A percentile compares a stretch with the other conserved stretches of the same genome.
These are phyloP conservation scores for Blastobasis lacticolella DNA, from an alignment of 2,888 invertebrate species.

Conservation along the genomic window DNA sequence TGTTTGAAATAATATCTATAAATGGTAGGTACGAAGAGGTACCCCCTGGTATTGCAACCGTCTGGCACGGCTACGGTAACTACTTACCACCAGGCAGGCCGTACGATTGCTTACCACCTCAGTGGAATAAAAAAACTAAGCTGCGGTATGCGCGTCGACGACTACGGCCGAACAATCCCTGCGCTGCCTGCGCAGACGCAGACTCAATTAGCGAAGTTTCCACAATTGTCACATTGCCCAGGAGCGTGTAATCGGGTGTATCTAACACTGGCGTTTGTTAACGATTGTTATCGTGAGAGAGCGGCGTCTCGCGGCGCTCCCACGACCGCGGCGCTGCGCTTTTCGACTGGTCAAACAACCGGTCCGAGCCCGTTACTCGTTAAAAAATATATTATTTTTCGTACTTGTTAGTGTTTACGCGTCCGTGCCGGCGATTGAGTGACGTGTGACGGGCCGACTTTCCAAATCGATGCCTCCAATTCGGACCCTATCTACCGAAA, in stretches of 20 bases:
- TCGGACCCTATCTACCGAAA: neutral
- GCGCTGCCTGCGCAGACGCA: too few species aligned
- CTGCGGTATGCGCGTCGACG: too few species aligned
- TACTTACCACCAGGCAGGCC: too few species aligned
- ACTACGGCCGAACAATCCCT: too few species aligned
- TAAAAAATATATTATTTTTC: neutral
- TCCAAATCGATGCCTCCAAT: neutral
- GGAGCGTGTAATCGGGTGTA: conserved; percentile 2
- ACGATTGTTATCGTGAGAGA: conserved; percentile 5
- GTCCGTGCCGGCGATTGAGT: neutral
- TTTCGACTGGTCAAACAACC: conserved; percentile 33
- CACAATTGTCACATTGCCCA: neutral
- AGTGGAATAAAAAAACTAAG: too few species aligned
- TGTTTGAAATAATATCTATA: too few species aligned
- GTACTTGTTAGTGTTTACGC: conserved; percentile 1
- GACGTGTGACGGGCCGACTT: neutral
- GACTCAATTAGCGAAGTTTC: too few species aligned
- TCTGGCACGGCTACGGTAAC: too few species aligned
- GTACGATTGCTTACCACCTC: too few species aligned
- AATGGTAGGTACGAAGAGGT: too few species aligned
- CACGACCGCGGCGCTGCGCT: conserved; percentile 27
- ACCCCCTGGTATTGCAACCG: too few species aligned
- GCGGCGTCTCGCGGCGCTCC: neutral
- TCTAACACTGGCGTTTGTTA: conserved; percentile 1
- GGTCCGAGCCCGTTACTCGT: conserved; percentile 17